These are phyloP conservation scores for Pelobates fuscus DNA, from an alignment of 2,113 vertebrate species.

Conservation along the genomic window DNA sequence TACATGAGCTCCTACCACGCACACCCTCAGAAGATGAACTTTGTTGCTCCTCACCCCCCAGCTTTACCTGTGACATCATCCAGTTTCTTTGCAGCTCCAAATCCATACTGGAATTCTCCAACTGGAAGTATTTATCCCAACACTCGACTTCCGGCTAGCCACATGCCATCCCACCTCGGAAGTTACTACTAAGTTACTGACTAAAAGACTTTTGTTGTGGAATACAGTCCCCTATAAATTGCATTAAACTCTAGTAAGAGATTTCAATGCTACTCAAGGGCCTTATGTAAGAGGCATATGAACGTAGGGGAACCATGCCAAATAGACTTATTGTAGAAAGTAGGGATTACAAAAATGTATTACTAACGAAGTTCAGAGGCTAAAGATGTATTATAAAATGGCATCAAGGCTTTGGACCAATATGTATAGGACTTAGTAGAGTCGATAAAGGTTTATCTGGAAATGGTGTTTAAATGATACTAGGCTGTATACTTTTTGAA, in stretches of 20 bases:
- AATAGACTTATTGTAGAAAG: constrained; percentile 54
- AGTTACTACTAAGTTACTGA: constrained; percentile 77
- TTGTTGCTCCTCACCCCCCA: constrained; percentile 79
- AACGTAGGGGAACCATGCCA: constrained; percentile 51
- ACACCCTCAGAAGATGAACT: constrained; percentile 90
- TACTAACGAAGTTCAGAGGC: constrained; percentile 62
- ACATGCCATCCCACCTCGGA: constrained; percentile 86
- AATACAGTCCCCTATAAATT: constrained; percentile 45
- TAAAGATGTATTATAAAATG: constrained; percentile 58
- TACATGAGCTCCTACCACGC: constrained; percentile 85
- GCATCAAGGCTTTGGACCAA: constrained; percentile 60
- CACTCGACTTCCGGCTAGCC: constrained; percentile 78
- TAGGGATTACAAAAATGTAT: constrained; percentile 56
- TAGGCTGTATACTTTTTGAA: constrained; percentile 57
- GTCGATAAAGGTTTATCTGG: constrained; percentile 53
- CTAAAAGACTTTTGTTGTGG: constrained; percentile 51
- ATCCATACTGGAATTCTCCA: constrained; percentile 87
- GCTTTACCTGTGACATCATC: constrained; percentile 81
- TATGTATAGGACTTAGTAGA: constrained; percentile 60
- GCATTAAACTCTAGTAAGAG: constrained; percentile 58
- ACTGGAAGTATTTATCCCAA: constrained; percentile 81
- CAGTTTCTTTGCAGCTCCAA: constrained; percentile 80
- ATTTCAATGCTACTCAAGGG: constrained; percentile 61
- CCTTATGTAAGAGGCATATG: constrained; percentile 58
- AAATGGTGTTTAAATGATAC: constrained; percentile 56